Evolutionary conservation across 2,113 vertebrate genomes (phyloP), one percentile per base, ranked within the genome.

Genomic region (Otus sunia): DNA sequence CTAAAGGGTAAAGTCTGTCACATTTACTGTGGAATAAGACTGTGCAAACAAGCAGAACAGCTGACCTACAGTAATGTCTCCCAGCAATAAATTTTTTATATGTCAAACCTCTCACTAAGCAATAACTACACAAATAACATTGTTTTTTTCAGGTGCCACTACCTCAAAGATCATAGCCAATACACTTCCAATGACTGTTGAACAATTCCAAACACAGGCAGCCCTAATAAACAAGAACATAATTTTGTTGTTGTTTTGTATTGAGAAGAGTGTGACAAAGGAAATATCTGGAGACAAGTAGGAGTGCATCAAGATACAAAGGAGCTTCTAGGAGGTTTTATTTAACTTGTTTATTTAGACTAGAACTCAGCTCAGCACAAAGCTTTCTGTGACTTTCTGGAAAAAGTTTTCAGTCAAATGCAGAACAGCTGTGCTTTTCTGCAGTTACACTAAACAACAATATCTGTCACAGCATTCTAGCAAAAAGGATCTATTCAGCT

Each of bases 261-360:
- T 91, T 55, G 37, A 81, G 43, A 81, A 63, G 23, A 92, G n/a
- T 1, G 0, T 85, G 84, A 94, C 1, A 0, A 95, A 17, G n/a
- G 50, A 95, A 94, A 83, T 85, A 94, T 72, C 69, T 97, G 89
- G 83, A 91, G 53, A 58, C 29, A 86, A 90, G 19, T 47, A 37
- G 94, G 83, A 91, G 27, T 52, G 58, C 58, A 91, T 77, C 29
- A 76, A 92, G 77, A 96, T 73, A 94, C 0, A 0, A 91, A 92
- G 72, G 22, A 64, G 32, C 23, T 91, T 94, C 77, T 95, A 41
- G 80, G 62, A 85, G 77, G 71, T 95, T 96, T 94, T 94, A 66
- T 96, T 97, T 91, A 95, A 94, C 84, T 97, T 97, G 91, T 95
- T 97, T 97, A 80, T 95, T 92, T 92, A 86, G 71, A 59, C 26